Conservation (phyloP, 1,140 invertebrate species). For the Melanaphis sacchari region DNA sequence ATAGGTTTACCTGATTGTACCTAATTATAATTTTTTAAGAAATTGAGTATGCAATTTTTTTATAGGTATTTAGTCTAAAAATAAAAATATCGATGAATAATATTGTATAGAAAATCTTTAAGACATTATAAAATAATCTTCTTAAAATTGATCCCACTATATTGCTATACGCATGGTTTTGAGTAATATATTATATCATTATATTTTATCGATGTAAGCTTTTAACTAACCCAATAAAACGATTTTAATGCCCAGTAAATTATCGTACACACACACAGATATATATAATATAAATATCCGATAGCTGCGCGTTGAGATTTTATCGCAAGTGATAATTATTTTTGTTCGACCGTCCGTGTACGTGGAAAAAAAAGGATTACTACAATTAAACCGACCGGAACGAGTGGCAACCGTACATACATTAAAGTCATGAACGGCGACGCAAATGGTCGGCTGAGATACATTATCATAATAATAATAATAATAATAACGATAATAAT, state of each 20-base stretch:
- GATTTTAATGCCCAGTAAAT: not conserved
- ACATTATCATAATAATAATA: slow-evolving; percentile 4
- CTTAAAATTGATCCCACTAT: not conserved
- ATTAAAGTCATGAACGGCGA: not conserved
- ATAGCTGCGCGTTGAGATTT: not conserved
- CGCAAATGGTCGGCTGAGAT: not conserved
- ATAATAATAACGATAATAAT: not conserved
- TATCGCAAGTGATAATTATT: slow-evolving; percentile 4
- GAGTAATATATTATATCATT: not conserved
- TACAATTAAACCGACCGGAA: slow-evolving; percentile 8
- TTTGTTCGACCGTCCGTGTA: not conserved
- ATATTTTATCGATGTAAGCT: not conserved
- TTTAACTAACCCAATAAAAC: not conserved
- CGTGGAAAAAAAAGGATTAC: not conserved
- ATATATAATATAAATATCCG: not conserved
- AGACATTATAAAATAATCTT: not conserved
- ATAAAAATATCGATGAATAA: not conserved
- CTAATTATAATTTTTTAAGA: too few relatives aligned
- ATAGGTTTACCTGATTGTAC: not conserved
- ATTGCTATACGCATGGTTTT: not conserved
- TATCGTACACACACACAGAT: not conserved
- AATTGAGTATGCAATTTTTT: not conserved
- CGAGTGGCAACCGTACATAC: not conserved
- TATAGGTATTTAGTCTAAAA: not conserved
- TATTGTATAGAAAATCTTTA: not conserved